These are phyloP conservation scores for Drosophila borealis DNA, from an alignment of 2,888 invertebrate genomes.

Conservation along the genomic window DNA sequence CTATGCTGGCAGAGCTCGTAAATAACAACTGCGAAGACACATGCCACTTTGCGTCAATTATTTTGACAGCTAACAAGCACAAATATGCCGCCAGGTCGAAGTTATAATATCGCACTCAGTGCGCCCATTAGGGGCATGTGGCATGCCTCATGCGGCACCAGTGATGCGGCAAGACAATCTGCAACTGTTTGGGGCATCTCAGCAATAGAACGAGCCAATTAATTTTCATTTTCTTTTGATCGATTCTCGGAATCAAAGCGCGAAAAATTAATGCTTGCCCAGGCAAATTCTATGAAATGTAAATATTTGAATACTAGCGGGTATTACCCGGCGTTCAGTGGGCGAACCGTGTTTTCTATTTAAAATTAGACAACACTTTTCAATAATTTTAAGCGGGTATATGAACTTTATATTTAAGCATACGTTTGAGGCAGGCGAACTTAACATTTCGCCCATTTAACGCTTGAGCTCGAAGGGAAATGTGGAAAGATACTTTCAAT, in stretches of 20 bases:
- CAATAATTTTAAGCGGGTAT: too few relatives aligned
- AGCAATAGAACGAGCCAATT: not conserved
- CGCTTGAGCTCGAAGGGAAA: too few relatives aligned
- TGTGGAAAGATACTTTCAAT: too few relatives aligned
- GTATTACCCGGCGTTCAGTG: too few relatives aligned
- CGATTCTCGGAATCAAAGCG: not conserved
- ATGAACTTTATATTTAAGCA: too few relatives aligned
- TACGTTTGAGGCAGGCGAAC: too few relatives aligned
- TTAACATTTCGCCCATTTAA: too few relatives aligned
- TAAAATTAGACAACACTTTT: too few relatives aligned
- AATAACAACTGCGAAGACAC: constrained; percentile 70
- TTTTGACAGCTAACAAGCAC: constrained; percentile 77
- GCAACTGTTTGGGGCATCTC: not conserved
- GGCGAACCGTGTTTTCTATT: too few relatives aligned
- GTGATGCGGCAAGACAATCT: not conserved
- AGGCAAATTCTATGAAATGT: not conserved
- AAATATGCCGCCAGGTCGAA: constrained; percentile 65
- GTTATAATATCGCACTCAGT: constrained; percentile 56
- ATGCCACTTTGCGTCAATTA: constrained; percentile 79
- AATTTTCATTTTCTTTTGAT: not conserved
- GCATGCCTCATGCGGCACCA: constrained; percentile 1
- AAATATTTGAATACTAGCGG: not conserved
- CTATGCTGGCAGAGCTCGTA: constrained; percentile 55
- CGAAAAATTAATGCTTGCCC: not conserved
- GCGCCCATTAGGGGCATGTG: constrained; percentile 25